Conservation (phyloP, 2,888 invertebrate genomes). For the Morpho achilles region DNA sequence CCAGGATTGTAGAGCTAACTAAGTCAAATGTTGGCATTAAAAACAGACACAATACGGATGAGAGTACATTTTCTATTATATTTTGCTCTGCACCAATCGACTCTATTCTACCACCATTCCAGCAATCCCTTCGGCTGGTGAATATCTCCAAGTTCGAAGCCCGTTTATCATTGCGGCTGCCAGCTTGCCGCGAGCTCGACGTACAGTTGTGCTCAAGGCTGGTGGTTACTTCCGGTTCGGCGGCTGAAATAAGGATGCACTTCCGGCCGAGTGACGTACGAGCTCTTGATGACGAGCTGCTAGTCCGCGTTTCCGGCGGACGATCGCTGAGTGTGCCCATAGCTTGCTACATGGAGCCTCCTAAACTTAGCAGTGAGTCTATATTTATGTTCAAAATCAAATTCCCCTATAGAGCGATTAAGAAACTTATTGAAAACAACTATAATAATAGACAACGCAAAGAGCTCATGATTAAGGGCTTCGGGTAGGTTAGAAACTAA, state of each 20-base stretch:
- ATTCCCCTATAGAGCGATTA: too few species aligned
- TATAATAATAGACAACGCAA: too few species aligned
- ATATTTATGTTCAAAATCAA: too few species aligned
- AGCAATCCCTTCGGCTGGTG: constrained; percentile 50
- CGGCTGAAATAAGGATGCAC: constrained; percentile 42
- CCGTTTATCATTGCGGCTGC: constrained; percentile 51
- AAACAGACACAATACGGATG: too few species aligned
- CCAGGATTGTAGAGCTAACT: too few species aligned
- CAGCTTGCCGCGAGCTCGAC: constrained; percentile 41
- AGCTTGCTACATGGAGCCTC: constrained; percentile 55
- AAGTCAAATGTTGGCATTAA: too few species aligned
- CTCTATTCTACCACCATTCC: background rate
- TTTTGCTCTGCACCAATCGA: too few species aligned
- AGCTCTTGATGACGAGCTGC: constrained; percentile 38
- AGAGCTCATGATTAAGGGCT: too few species aligned
- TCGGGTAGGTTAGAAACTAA: too few species aligned
- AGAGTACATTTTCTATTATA: too few species aligned
- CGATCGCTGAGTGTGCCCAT: constrained; percentile 40
- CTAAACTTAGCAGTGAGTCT: constrained; percentile 46
- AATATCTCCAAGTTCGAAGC: constrained; percentile 52
- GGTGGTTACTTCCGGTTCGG: constrained; percentile 50
- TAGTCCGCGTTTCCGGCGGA: constrained; percentile 42
- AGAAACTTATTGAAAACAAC: too few species aligned
- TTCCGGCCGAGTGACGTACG: constrained; percentile 46
- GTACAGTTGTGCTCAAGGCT: constrained; percentile 43